Evolutionary conservation across 1,140 invertebrate species (phyloP).

Genomic region (Drosophila pandora): DNA sequence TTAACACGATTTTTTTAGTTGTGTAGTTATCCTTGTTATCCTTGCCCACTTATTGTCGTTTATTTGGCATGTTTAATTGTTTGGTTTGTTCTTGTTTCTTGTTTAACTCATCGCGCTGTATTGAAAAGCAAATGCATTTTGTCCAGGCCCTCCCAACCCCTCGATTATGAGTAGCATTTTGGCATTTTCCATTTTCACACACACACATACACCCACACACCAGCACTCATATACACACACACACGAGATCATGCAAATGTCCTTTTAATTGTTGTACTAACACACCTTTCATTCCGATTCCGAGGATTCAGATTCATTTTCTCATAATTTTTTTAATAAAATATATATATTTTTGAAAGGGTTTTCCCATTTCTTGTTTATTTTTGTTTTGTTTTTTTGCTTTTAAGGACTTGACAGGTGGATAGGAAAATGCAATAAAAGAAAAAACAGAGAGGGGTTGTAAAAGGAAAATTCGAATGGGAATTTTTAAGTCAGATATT

Average conservation of each 20-base stretch:
- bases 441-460: slow-evolving; percentile 4
- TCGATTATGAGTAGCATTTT: slow-evolving; percentile 28
- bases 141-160: slow-evolving; percentile 15
- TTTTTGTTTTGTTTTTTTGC: not conserved
- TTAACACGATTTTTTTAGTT: not conserved
- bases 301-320: not conserved
- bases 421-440: not conserved
- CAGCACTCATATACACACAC: slow-evolving; percentile 35
- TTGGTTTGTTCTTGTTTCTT: slow-evolving; percentile 37
- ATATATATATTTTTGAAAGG: not conserved
- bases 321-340: not conserved
- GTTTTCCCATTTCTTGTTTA: not conserved
- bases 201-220: slow-evolving; percentile 21
- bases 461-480: slow-evolving; percentile 23
- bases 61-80: slow-evolving; percentile 47
- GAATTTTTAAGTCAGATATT: slow-evolving; percentile 35
- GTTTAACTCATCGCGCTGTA: slow-evolving; percentile 38
- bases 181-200: slow-evolving; percentile 27
- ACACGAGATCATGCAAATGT: slow-evolving; percentile 27
- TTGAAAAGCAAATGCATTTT: slow-evolving; percentile 7
- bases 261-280: slow-evolving; percentile 37
- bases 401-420: slow-evolving; percentile 3
- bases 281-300: not conserved
- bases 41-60: slow-evolving; percentile 16
- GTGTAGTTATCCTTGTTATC: not conserved